Percentiles rank a stretch among this genome's conserved stretches.
Conservation (phyloP, 2,888 invertebrate genomes). For the Xestobium rufovillosum region DNA sequence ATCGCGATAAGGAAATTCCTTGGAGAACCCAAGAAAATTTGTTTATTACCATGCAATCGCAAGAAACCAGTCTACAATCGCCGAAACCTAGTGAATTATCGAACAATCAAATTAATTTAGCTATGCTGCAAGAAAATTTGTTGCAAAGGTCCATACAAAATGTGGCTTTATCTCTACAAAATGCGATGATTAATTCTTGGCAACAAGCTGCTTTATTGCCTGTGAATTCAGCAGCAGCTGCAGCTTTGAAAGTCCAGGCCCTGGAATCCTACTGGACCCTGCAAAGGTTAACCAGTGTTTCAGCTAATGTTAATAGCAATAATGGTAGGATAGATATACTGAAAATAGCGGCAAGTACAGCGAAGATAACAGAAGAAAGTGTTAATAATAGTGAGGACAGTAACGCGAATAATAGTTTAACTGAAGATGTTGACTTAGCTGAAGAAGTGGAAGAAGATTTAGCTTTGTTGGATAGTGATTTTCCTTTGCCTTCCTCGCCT, state of each 20-base stretch:
- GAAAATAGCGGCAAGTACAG: conserved; percentile 50
- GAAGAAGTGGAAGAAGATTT: conserved; percentile 70
- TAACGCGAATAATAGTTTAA: conserved; percentile 36
- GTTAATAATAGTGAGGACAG: conserved; percentile 31
- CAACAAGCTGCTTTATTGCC: conserved; percentile 78
- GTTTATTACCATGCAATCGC: conserved; percentile 25
- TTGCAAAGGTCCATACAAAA: conserved; percentile 54
- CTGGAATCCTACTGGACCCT: conserved; percentile 78
- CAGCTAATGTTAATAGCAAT: conserved; percentile 43
- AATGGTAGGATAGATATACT: conserved; percentile 58
- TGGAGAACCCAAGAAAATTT: too few species aligned
- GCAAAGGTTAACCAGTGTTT: conserved; percentile 66
- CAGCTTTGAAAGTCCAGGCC: conserved; percentile 77
- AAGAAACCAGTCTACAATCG: conserved; percentile 19
- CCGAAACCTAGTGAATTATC: conserved; percentile 17
- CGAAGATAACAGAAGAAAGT: conserved; percentile 38
- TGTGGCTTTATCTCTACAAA: conserved; percentile 74
- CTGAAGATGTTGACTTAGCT: conserved; percentile 59
- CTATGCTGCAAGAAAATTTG: conserved; percentile 57
- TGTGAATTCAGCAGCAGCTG: conserved; percentile 75
- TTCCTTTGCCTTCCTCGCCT: conserved; percentile 51
- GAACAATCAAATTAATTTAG: conserved; percentile 41
- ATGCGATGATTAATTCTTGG: conserved; percentile 75
- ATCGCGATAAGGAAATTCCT: too few species aligned
- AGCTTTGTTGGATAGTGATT: conserved; percentile 65